phyloP scores from a whole-genome alignment of 2,113 vertebrate species.

The Paramisgurnus dabryanus region DNA sequence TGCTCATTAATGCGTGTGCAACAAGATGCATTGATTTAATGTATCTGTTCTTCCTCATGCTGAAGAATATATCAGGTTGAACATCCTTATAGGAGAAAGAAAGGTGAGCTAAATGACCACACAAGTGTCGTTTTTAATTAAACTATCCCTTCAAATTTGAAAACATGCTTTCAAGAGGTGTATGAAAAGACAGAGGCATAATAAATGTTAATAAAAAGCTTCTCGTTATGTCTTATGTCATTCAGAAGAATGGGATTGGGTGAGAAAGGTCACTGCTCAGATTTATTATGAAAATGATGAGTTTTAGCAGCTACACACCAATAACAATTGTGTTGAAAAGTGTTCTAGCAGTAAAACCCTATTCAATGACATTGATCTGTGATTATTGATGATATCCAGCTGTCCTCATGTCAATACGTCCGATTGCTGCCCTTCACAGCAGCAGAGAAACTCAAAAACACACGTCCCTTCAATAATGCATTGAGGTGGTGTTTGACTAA shows the following conservation, averaged over 20 bases:
- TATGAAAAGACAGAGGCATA: background rate
- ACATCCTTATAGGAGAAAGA: too few relatives aligned
- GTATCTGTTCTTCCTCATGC: too few relatives aligned
- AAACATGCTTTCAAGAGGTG: background rate
- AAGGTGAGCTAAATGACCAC: background rate
- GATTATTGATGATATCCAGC: constrained; percentile 20
- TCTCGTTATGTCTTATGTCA: too few relatives aligned
- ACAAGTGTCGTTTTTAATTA: background rate
- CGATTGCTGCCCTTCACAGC: background rate
- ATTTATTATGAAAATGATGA: constrained; percentile 23
- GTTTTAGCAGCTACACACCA: background rate
- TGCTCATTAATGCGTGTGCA: too few relatives aligned
- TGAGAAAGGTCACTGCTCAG: background rate
- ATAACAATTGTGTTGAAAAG: background rate
- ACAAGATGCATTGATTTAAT: too few relatives aligned
- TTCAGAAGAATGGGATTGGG: background rate
- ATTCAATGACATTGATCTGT: constrained; percentile 5
- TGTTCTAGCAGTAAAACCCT: constrained; percentile 13
- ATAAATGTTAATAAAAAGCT: constrained; percentile 27
- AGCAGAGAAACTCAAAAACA: background rate
- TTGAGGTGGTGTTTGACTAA: background rate
- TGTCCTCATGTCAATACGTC: background rate
- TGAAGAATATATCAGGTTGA: too few relatives aligned
- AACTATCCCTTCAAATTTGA: background rate
- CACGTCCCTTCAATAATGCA: constrained; percentile 1